Base-by-base conservation (phyloP, 2,797 vertebrate species). In the Chloroceryle amazona region DNA sequence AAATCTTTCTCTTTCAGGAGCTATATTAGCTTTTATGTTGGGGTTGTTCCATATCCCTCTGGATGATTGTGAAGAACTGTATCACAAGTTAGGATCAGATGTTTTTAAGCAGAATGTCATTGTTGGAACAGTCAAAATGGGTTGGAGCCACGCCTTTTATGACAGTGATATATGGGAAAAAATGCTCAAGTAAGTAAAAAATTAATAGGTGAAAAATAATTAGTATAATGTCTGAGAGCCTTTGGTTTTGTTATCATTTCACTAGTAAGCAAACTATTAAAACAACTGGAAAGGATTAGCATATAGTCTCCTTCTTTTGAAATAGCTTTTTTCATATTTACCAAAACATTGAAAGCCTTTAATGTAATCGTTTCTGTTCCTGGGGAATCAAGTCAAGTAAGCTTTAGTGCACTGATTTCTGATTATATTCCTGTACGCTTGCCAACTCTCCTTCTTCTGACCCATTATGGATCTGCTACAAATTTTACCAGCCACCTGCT, bases 91-190 rank as follows among this genome's bases (percentile, higher is more conserved):
- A 96, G 99, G 99, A 95, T 99, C 99, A 10, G 99, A 99, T 75
- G 98, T 99, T 74, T 99, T 99, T 97, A 99, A 99, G 96, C 99
- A 99, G 98, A 99, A 99, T 47, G 98, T 99, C 86, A 99, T 99
- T 82, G 98, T 99, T 63, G 99, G 99, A 92, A 99, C 99, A 1
- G 98, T 99, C 92, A 99, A 99, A 98, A 99, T 99, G 99, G 99
- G 99, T 92, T 99, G 99, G 99, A 99, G 96, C 96, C 99, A 99
- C 6, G 99, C 99, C 75, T 99, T 99, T 97, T 99, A 99, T 93
- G 99, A 99, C 97, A 99, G 99, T 66, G 98, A 99, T 96, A 98
- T 98, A 55, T 99, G 99, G 99, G 99, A 99, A 97, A 99, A 98
- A 94, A 98, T 99, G 96, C 99, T 99, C 89, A 99, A 99, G 99